Evolutionary conservation across 1,140 invertebrate species (phyloP).

Genomic region (Drosophila watanabei): DNA sequence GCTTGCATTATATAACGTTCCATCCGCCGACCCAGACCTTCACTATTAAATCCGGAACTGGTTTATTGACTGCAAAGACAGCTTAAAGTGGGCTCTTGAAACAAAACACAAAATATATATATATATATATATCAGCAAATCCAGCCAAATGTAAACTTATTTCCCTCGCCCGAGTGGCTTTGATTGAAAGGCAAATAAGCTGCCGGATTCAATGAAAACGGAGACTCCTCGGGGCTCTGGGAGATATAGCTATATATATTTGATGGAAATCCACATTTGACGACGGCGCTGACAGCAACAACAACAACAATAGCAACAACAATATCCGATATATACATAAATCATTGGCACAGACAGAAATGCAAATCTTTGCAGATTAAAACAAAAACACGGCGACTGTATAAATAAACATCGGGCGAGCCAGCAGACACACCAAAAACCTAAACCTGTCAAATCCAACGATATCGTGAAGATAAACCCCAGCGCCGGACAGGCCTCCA

Average conservation of each 20-base stretch:
- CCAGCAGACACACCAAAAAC: constrained; percentile 61
- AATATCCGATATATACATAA: constrained; percentile 41
- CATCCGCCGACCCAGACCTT: constrained; percentile 35
- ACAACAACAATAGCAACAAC: constrained; percentile 37
- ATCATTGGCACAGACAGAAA: constrained; percentile 76
- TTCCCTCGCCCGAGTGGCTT: constrained; percentile 44
- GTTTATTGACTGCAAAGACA: constrained; percentile 44
- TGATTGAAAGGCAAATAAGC: constrained; percentile 78
- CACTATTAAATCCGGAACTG: constrained; percentile 32
- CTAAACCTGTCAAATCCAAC: constrained; percentile 75
- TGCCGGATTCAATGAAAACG: constrained; percentile 65
- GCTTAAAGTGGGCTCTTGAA: constrained; percentile 37
- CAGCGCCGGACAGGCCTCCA: constrained; percentile 11
- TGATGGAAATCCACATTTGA: constrained; percentile 63
- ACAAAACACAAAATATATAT: constrained; percentile 27
- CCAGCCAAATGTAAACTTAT: constrained; percentile 57
- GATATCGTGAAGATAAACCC: constrained; percentile 69
- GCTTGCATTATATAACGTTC: constrained; percentile 19
- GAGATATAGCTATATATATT: background rate
- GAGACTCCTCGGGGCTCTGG: constrained; percentile 14
- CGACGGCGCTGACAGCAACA: constrained; percentile 53
- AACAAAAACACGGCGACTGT: constrained; percentile 62
- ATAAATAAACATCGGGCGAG: constrained; percentile 57
- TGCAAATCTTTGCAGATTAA: constrained; percentile 77
- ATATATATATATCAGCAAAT: constrained; percentile 41